These are phyloP conservation scores for Astyanax mexicanus DNA, from an alignment of 2,797 vertebrate genomes.

Conservation along the genomic window DNA sequence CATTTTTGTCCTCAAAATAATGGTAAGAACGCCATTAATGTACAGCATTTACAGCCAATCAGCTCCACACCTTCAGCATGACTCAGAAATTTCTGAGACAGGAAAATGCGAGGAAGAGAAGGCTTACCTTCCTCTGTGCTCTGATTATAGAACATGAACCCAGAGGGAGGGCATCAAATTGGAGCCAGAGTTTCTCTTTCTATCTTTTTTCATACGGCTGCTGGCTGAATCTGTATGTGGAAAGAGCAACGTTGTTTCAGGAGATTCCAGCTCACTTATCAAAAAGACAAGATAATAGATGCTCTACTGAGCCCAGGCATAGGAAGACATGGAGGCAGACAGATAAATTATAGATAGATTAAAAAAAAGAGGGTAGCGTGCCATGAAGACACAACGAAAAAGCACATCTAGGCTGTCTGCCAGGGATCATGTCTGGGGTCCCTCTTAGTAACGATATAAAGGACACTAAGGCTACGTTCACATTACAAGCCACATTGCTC, in stretches of 20 bases:
- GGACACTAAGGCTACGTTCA: too few species aligned
- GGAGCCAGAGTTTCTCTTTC: neutral
- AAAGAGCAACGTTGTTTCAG: neutral
- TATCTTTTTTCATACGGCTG: neutral
- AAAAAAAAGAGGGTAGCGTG: neutral
- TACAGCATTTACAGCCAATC: too few species aligned
- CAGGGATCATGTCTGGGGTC: too few species aligned
- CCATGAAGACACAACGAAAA: neutral
- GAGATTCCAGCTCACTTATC: slow-evolving; percentile 4
- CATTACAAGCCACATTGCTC: too few species aligned
- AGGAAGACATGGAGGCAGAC: neutral
- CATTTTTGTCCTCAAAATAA: too few species aligned
- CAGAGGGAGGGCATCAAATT: neutral
- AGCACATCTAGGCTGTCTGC: too few species aligned
- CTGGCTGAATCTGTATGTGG: neutral
- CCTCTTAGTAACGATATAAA: too few species aligned
- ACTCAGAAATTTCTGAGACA: neutral
- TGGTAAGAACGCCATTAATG: too few species aligned
- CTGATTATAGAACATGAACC: slow-evolving; percentile 11
- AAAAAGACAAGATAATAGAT: slow-evolving; percentile 25
- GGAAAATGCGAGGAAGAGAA: neutral
- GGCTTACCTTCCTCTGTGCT: neutral
- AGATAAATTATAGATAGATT: neutral
- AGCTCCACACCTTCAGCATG: neutral
- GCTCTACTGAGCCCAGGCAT: neutral